These are phyloP conservation scores for Ophraella communa DNA, from an alignment of 2,888 invertebrate genomes.

Conservation along the genomic window DNA sequence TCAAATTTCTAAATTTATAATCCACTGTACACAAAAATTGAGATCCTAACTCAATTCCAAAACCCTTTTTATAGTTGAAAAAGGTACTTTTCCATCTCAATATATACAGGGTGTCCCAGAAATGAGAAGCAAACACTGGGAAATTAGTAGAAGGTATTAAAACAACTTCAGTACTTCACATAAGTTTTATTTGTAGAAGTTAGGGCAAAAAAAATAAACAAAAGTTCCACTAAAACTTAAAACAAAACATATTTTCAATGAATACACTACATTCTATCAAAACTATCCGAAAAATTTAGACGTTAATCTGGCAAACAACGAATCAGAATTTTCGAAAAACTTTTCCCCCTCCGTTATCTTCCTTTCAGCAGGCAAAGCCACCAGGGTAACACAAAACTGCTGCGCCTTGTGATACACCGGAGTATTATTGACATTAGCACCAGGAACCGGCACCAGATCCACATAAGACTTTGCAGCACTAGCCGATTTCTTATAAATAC, in stretches of 20 bases:
- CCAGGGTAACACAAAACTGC: slow-evolving; percentile 49
- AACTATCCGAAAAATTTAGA: slow-evolving; percentile 41
- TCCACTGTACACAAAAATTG: no score
- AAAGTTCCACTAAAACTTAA: background rate
- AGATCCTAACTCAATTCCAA: no score
- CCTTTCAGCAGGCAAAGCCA: slow-evolving; percentile 49
- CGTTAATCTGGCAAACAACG: slow-evolving; percentile 42
- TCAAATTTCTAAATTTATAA: no score
- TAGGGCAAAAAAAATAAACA: no score
- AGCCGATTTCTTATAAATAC: slow-evolving; percentile 5
- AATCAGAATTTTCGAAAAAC: slow-evolving; percentile 40
- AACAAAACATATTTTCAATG: background rate
- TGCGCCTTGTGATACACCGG: slow-evolving; percentile 28
- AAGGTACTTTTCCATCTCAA: no score
- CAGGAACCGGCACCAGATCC: slow-evolving; percentile 9
- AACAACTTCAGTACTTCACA: no score
- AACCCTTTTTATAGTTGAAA: no score
- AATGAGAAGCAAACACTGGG: no score
- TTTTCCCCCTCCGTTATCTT: slow-evolving; percentile 46
- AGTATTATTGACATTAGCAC: slow-evolving; percentile 5
- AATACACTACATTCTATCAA: background rate
- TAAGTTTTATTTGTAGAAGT: no score
- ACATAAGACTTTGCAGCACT: background rate
- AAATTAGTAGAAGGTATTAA: no score
- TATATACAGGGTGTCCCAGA: no score